Percentiles rank a stretch among this genome's conserved stretches.
These are phyloP conservation scores for Hypomecis punctinalis DNA, from an alignment of 2,888 invertebrate species.

Conservation along the genomic window DNA sequence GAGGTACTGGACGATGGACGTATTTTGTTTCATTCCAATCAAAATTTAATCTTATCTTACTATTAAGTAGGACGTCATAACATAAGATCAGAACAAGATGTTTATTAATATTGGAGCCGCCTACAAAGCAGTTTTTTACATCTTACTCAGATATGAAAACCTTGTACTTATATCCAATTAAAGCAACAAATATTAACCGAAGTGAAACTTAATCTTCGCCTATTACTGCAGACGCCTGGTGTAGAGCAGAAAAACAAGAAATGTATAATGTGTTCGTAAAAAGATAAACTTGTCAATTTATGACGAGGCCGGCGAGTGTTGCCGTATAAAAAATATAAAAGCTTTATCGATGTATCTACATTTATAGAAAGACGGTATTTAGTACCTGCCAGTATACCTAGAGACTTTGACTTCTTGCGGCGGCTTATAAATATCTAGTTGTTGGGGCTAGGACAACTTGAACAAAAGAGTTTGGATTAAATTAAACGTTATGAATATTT, in stretches of 20 bases:
- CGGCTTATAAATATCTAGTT: too few relatives aligned
- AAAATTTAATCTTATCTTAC: conserved; percentile 22
- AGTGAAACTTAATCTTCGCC: conserved; percentile 44
- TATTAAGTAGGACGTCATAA: conserved; percentile 21
- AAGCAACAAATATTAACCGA: conserved; percentile 43
- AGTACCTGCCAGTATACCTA: background rate
- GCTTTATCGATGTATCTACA: conserved; percentile 40
- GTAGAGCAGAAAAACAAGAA: conserved; percentile 42
- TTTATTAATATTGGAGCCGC: conserved; percentile 25
- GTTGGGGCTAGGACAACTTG: too few relatives aligned
- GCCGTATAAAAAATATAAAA: conserved; percentile 38
- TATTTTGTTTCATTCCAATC: conserved; percentile 15
- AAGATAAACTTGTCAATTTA: conserved; percentile 51
- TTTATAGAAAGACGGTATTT: conserved; percentile 26
- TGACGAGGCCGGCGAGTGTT: conserved; percentile 43
- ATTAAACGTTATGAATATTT: too few relatives aligned
- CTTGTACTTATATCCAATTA: conserved; percentile 38
- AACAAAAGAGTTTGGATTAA: too few relatives aligned
- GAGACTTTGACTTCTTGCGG: too few relatives aligned
- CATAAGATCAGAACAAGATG: conserved; percentile 27
- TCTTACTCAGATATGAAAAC: conserved; percentile 31
- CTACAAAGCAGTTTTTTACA: conserved; percentile 32
- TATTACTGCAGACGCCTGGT: conserved; percentile 37
- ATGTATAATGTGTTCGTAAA: conserved; percentile 42
- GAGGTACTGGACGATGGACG: background rate